Evolutionary conservation across 2,888 invertebrate genomes (phyloP).

Genomic region (Drosophila basisetae): DNA sequence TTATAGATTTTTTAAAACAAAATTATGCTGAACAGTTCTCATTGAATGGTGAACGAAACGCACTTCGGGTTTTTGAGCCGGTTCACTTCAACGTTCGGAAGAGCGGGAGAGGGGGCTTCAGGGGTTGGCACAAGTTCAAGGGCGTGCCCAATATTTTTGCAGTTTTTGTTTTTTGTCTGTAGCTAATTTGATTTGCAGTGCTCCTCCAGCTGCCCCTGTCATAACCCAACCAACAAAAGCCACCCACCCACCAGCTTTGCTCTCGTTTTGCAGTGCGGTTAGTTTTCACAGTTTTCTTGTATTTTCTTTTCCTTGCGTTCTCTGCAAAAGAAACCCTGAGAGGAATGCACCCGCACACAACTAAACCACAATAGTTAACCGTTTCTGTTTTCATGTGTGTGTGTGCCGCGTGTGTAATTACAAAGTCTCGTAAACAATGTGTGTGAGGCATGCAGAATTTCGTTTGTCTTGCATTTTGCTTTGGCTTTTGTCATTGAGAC

Average conservation of each 20-base stretch:
- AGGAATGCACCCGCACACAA: constrained; percentile 49
- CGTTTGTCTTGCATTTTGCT: constrained; percentile 49
- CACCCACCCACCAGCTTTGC: not conserved
- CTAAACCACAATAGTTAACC: constrained; percentile 53
- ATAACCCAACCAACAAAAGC: not conserved
- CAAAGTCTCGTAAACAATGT: constrained; percentile 72
- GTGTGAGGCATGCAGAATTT: constrained; percentile 52
- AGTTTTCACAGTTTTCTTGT: constrained; percentile 31
- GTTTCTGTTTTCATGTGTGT: constrained; percentile 30
- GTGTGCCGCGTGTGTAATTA: constrained; percentile 24
- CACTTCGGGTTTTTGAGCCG: constrained; percentile 24
- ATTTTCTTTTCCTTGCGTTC: constrained; percentile 19
- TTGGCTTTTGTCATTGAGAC: constrained; percentile 66
- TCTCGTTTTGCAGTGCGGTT: constrained; percentile 31
- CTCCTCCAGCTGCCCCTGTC: not conserved
- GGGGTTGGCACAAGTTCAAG: constrained; percentile 66
- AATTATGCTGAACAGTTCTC: not conserved
- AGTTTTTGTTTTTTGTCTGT: constrained; percentile 29
- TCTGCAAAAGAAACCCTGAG: constrained; percentile 50
- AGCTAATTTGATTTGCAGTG: constrained; percentile 57
- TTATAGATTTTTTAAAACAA: not conserved
- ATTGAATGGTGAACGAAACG: constrained; percentile 2
- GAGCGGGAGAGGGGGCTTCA: constrained; percentile 3
- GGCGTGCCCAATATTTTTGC: constrained; percentile 67
- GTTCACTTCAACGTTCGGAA: constrained; percentile 12